Base-by-base conservation (phyloP, 2,888 invertebrate species). In the Polia nebulosa region DNA sequence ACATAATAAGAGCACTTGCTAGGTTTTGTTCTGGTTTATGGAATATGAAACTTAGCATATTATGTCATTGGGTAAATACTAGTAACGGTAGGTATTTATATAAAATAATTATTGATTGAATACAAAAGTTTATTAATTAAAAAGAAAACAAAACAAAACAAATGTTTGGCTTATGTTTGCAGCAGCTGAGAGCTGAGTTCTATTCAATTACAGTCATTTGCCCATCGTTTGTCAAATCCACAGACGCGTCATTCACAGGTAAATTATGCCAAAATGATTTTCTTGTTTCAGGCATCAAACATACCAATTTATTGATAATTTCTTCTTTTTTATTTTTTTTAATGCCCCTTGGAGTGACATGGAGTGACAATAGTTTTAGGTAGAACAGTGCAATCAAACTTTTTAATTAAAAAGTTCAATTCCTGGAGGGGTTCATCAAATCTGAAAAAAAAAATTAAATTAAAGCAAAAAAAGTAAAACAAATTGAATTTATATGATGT, bases 231-330 rank as follows among this genome's bases (percentile, higher is more conserved):
- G 55, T 62, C 58, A 66, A 74, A 66, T 74, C 69, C 11, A 62
- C 61, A 51, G 70, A 66, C 44, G 62, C 51, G 70, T 70, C 63
- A 74, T 70, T 74, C 25, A 74, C 29, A 20, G 47, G 66, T 74
- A 70, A 59, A 74, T 74, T 74, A 41, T 62, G 52, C 66, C 70
- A 67, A 74, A 69, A 67, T 66, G 56, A 5, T 55, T 63, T 66
- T 70, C 66, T 74, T 70, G 70, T 32, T 62, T 71, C 75, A 25
- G 67, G 62, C 75, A 75, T 72, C 64, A 75, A 20, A 15, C 44
- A 68, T 22, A 53, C 61, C 45, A 71, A 68, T 68, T 72, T 72
- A 61, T 56, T 68, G 13, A 76, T 76, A 58, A 63, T 72, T 61
- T 68, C 55, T 72, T 71, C 51, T 64, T 76, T 61, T 57, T 64